A percentile compares a stretch with the other conserved stretches of the same genome.
phyloP scores from a whole-genome alignment of 2,797 vertebrate species.

The Enteromius anoplus region DNA sequence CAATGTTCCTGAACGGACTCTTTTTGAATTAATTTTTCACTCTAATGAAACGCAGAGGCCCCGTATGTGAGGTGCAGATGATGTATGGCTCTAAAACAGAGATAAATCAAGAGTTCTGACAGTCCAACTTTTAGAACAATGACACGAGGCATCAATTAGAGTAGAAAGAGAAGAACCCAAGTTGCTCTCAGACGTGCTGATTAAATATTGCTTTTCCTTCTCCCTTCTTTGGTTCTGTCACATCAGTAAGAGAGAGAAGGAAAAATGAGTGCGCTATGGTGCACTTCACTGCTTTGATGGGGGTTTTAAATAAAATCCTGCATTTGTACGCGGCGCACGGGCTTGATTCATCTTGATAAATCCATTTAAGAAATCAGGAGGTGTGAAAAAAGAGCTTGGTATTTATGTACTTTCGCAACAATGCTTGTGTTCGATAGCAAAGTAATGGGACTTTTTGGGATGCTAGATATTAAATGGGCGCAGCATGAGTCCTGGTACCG shows the following conservation, averaged over 20 bases:
- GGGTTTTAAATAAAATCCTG: conserved; percentile 53
- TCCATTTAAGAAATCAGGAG: conserved; percentile 37
- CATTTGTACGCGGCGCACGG: background rate
- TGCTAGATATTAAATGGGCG: conserved; percentile 16
- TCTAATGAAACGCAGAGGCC: conserved; percentile 73
- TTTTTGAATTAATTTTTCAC: conserved; percentile 73
- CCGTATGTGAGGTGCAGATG: conserved; percentile 70
- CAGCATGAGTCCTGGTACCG: conserved; percentile 15
- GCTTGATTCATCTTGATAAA: conserved; percentile 40
- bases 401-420: conserved; percentile 9
- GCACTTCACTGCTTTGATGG: conserved; percentile 47
- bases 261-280: conserved; percentile 44
- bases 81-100: conserved; percentile 70
- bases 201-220: conserved; percentile 70
- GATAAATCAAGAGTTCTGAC: conserved; percentile 77
- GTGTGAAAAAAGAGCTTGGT: conserved; percentile 20
- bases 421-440: conserved; percentile 24
- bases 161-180: conserved; percentile 51
- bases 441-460: conserved; percentile 16
- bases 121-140: conserved; percentile 72
- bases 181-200: conserved; percentile 67
- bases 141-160: conserved; percentile 73
- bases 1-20: conserved; percentile 63
- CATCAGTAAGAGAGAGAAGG: conserved; percentile 55
- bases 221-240: conserved; percentile 71